These are phyloP conservation scores for Corythornis vintsioides DNA, from an alignment of 2,113 vertebrate genomes.

Conservation along the genomic window DNA sequence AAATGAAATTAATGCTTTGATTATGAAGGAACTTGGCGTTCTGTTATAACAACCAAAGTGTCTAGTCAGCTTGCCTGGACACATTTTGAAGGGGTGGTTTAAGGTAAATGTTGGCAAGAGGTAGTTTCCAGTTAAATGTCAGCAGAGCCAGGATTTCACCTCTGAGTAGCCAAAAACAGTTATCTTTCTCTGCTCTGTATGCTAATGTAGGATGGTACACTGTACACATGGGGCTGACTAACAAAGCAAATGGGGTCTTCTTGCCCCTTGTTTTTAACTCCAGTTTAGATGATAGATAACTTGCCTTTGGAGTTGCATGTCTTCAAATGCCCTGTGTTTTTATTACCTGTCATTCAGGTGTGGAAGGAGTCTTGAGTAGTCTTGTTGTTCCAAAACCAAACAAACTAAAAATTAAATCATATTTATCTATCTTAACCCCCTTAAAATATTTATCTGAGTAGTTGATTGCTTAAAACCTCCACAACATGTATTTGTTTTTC, in stretches of 20 bases:
- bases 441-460: neutral
- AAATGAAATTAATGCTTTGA: neutral
- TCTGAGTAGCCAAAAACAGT: neutral
- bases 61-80: neutral
- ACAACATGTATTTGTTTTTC: neutral
- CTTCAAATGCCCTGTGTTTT: neutral
- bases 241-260: neutral
- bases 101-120: neutral
- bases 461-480: neutral
- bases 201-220: no score
- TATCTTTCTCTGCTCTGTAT: neutral
- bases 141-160: neutral
- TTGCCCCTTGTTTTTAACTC: neutral
- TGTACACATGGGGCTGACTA: neutral
- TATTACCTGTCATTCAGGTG: neutral
- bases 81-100: neutral
- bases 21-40: neutral
- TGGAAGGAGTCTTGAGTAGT: neutral
- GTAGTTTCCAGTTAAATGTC: neutral
- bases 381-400: neutral
- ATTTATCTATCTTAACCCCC: neutral
- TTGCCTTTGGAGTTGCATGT: neutral
- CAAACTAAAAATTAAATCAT: rapidly evolving
- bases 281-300: neutral
- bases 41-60: neutral